A percentile compares a stretch with the other conserved stretches of the same genome.
phyloP scores from a whole-genome alignment of 2,113 vertebrate species.

The Pterocles burchelli region DNA sequence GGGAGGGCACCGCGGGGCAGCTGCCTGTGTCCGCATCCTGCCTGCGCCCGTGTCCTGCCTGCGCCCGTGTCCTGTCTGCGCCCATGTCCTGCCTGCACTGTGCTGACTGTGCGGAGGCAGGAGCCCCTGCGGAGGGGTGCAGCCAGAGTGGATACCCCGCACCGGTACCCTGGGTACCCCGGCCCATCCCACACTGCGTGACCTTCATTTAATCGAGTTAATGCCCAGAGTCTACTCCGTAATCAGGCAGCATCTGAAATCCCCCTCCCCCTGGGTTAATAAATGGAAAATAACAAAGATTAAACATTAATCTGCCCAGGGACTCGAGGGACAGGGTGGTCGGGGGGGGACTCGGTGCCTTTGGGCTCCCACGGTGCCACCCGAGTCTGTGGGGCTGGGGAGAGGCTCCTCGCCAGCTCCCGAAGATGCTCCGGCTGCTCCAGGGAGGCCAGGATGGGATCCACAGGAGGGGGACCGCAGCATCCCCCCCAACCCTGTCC shows the following conservation, averaged over 20 bases:
- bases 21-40: accelerated
- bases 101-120: not conserved
- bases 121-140: not conserved
- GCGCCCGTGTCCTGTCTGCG: no score
- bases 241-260: not conserved
- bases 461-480: accelerated
- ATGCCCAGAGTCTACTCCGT: not conserved
- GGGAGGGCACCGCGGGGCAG: accelerated
- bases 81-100: not conserved
- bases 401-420: not conserved
- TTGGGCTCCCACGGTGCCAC: not conserved
- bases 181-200: not conserved
- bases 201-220: constrained; percentile 53
- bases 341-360: not conserved
- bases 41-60: not conserved
- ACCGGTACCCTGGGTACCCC: not conserved
- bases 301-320: constrained; percentile 46
- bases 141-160: not conserved
- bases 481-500: not conserved
- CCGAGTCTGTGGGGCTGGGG: accelerated
- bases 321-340: not conserved
- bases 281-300: constrained; percentile 37
- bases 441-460: no score
- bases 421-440: not conserved
- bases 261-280: not conserved